Evolutionary conservation across 1,140 invertebrate species (phyloP), one percentile per base, ranked within the genome.

Genomic region (Geopemphigus sp.): DNA sequence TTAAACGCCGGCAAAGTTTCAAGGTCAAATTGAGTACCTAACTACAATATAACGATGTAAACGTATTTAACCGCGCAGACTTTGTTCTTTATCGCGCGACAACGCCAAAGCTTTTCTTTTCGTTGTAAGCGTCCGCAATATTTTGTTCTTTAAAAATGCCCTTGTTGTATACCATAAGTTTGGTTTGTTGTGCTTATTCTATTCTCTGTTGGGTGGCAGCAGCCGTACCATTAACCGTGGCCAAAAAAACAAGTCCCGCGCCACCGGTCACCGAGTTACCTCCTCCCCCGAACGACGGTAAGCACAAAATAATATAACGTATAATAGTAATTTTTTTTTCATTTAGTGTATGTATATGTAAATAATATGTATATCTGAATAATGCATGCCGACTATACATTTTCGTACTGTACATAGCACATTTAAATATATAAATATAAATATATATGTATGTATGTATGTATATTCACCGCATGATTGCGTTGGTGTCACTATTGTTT

Each of bases 241-340:
- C 74, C 74, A 78, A 78, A 78, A 78, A 78, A 78, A 57, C 74
- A 78, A 78, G 74, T 61, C 74, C 74, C 74, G 74, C 74, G 39
- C 74, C 74, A 78, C 74, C 74, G 74, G 74, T 78, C 74, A 78
- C 74, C 74, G 74, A 78, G 74, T 78, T 78, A 61, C 76, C 82
- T 80, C 50, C 66, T 47, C 66, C 74, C 66, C 68, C 82, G n/a
- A 82, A 78, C 81, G 82, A 83, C 47, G 82, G 82, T 83, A 83
- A 83, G 82, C 81, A 82, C 32, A 80, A 78, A 47, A 61, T n/a
- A 78, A 61, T 57, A 76, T 74, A 78, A 78, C 45, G 26, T 59
- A 39, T 39, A 50, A 54, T n/a, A n/a, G 22, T 72, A 78, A 24
- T 63, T 73, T 59, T 70, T 56, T 73, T 63, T 32, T 73, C 63